Conservation (phyloP, 2,113 vertebrate species). For the Percopsis transmontana region DNA sequence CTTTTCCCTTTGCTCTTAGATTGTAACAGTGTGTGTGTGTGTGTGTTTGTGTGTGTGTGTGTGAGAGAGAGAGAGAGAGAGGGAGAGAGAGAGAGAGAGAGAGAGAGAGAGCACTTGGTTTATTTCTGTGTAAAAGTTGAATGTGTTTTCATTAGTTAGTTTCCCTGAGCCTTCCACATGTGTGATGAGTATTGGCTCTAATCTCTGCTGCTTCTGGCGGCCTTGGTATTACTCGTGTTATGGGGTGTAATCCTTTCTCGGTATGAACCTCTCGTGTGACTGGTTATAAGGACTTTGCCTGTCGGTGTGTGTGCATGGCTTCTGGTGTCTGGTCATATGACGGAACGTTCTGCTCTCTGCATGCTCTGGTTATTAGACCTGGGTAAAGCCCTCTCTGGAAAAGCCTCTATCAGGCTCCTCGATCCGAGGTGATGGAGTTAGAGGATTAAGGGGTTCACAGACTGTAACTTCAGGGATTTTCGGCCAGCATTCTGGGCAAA, state of each 20-base stretch:
- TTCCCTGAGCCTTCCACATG: conserved; percentile 33
- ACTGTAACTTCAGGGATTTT: conserved; percentile 58
- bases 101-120: neutral
- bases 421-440: conserved; percentile 61
- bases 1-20: conserved; percentile 36
- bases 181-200: conserved; percentile 32
- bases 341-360: conserved; percentile 56
- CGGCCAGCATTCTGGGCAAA: conserved; percentile 36
- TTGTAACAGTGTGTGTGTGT: neutral
- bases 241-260: neutral
- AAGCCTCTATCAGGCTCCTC: conserved; percentile 66
- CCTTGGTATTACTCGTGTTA: too few species aligned
- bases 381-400: conserved; percentile 66
- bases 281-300: neutral
- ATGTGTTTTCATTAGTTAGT: conserved; percentile 35
- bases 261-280: neutral
- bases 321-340: conserved; percentile 66
- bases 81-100: neutral
- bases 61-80: conserved; percentile 9
- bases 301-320: neutral
- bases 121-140: neutral
- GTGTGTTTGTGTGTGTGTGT: conserved; percentile 10
- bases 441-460: conserved; percentile 69
- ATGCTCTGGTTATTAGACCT: conserved; percentile 70
- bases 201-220: too few species aligned